Base-by-base conservation (phyloP, 2,888 invertebrate genomes). In the Phorcus lineatus region DNA sequence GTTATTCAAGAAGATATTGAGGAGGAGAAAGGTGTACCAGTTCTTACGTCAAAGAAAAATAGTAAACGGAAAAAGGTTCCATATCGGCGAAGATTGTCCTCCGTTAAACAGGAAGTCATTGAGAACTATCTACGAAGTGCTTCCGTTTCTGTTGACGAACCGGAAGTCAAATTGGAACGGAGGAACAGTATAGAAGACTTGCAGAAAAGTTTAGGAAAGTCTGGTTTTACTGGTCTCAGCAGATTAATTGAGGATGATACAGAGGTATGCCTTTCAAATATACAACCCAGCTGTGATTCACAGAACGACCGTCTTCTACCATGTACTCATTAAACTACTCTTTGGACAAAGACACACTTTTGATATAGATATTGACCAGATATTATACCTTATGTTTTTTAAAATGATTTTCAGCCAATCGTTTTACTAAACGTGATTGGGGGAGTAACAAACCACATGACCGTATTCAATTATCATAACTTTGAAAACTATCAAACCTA, bases 201-300 rank as follows among this genome's bases (percentile, higher is more conserved):
- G 11, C 70, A 70, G 36, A 16, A 36, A 24, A 70, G 70, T 70
- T 70, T 70, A 19, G 70, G 70, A n/a, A 70, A 70, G 40, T 40
- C 31, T 36, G n/a, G n/a, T n/a, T 70, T 31, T 40, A 6, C 36
- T 70, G 70, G 40, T 70, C 36, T 70, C 2, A 19, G 70, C 13
- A 28, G 70, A 0, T 40, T 70, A n/a, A 36, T 31, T 36, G 70
- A 70, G 11, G 70, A 70, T 36, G 70, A 70, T 19, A 36, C 36
- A n/a, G 70, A 70, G 70, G 70, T 70, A 70, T 17, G 36, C 36
- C 36, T 36, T 36, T 36, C 36, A 36, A n/a, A n/a, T n/a, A n/a
- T n/a, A n/a, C n/a, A n/a, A n/a, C n/a, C n/a, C n/a, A n/a, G n/a
- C n/a, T n/a, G n/a, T n/a, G n/a, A n/a, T n/a, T n/a, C n/a, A n/a